Evolutionary conservation across 2,113 vertebrate species (phyloP), one percentile per base, ranked within the genome.

Genomic region (Illadopsis cleaveri): DNA sequence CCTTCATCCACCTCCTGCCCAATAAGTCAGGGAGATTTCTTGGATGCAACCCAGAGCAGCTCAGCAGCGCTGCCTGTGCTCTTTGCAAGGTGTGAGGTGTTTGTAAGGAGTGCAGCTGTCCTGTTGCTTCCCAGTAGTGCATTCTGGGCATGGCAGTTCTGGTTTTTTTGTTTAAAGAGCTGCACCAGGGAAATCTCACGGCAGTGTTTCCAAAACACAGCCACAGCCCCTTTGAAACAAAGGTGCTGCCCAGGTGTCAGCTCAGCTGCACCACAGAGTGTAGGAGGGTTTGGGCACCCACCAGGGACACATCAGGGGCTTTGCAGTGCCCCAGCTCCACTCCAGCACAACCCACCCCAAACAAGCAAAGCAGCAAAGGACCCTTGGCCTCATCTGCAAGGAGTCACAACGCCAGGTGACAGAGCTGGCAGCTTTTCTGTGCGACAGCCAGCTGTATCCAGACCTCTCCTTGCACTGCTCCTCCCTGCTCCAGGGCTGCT

Each of bases 91-190:
- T 56, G 79, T 4, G 58, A 38, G 62, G 58, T 24, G 53, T 21
- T 42, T 30, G 31, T 1, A 8, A 35, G n/a, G 31, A 28, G 19
- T 1, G 10, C 38, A 56, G 4, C 16, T 12, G 9, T 8, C 28
- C 73, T 45, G 10, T 5, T 56, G 45, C 42, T 81, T 57, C 62
- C 15, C 2, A 4, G 28, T 0, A 14, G 10, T 0, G 3, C 5
- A 4, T 21, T 31, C 51, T 33, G 57, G 20, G 37, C 68, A 38
- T 0, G 12, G 38, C 18, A 62, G 20, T 4, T 44, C 53, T 30
- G 31, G 1, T 44, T 16, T 20, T 70, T 85, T 44, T 24, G 44
- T 19, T 31, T 54, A 44, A 84, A 38, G 6, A 56, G 31, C n/a
- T 61, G 28, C n/a, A 54, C 35, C 45, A 35, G 9, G 28, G 72